These are phyloP conservation scores for Platalea minor DNA, from an alignment of 2,797 vertebrate species.

Conservation along the genomic window DNA sequence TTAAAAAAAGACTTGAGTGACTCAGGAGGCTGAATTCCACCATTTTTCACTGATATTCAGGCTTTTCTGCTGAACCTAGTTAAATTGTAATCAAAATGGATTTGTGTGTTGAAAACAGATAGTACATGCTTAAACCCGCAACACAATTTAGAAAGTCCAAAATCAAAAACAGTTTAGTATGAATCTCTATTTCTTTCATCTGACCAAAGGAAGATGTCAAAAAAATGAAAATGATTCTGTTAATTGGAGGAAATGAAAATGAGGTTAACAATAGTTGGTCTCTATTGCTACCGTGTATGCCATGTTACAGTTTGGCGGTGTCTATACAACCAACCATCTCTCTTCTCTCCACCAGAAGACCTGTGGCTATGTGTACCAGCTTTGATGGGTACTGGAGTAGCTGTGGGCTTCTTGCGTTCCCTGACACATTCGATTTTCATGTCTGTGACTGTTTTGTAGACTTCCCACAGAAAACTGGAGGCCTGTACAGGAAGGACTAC, in stretches of 20 bases:
- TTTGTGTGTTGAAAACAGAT: neutral
- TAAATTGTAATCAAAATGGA: neutral
- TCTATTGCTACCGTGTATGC: neutral
- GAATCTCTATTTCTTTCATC: neutral
- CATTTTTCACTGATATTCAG: neutral
- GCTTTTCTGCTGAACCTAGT: neutral
- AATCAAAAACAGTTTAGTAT: neutral
- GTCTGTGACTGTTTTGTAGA: neutral
- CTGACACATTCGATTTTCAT: rapidly evolving
- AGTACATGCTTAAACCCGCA: neutral
- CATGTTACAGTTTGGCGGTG: neutral
- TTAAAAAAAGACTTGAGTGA: neutral
- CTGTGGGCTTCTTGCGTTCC: neutral
- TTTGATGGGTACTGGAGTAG: neutral
- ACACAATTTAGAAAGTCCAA: neutral
- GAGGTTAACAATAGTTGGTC: neutral
- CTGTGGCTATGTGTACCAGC: no score
- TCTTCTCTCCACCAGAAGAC: neutral
- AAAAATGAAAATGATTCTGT: neutral
- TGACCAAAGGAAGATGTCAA: neutral
- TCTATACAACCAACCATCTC: neutral
- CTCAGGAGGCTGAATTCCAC: neutral
- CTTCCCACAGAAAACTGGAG: neutral
- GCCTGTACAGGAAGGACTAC: neutral
- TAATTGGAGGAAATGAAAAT: neutral